Conservation (phyloP, 2,797 vertebrate genomes). For the Cottoperca gobio region DNA sequence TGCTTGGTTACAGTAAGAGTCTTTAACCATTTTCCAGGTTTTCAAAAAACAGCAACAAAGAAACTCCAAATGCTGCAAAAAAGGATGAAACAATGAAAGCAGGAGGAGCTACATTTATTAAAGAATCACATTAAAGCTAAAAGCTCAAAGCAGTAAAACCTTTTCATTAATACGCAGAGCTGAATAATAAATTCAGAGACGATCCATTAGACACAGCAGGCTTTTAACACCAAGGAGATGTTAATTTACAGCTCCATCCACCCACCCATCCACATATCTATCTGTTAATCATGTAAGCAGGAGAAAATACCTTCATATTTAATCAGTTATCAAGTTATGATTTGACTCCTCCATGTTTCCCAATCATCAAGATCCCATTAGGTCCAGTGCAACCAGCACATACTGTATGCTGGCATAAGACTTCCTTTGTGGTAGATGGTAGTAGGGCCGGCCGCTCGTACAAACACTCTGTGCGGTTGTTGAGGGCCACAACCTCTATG, state of each 20-base stretch:
- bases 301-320: constrained; percentile 26
- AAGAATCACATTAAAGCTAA: constrained; percentile 61
- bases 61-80: constrained; percentile 12
- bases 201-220: constrained; percentile 55
- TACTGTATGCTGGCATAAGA: neutral
- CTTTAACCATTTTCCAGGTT: constrained; percentile 9
- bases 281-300: constrained; percentile 29
- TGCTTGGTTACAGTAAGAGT: constrained; percentile 12
- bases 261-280: neutral
- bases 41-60: constrained; percentile 8
- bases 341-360: constrained; percentile 11
- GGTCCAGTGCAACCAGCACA: neutral
- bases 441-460: too few relatives aligned
- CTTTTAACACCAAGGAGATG: constrained; percentile 58
- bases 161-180: constrained; percentile 57
- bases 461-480: too few relatives aligned
- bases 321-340: neutral
- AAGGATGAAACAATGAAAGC: constrained; percentile 32
- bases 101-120: constrained; percentile 54
- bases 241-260: constrained; percentile 32
- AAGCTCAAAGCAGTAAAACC: constrained; percentile 54
- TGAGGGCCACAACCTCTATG: too few relatives aligned
- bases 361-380: neutral
- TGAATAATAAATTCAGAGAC: constrained; percentile 57
- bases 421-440: too few relatives aligned